Evolutionary conservation across 2,113 vertebrate genomes (phyloP).

Genomic region (Brachyhypopomus gauderio): DNA sequence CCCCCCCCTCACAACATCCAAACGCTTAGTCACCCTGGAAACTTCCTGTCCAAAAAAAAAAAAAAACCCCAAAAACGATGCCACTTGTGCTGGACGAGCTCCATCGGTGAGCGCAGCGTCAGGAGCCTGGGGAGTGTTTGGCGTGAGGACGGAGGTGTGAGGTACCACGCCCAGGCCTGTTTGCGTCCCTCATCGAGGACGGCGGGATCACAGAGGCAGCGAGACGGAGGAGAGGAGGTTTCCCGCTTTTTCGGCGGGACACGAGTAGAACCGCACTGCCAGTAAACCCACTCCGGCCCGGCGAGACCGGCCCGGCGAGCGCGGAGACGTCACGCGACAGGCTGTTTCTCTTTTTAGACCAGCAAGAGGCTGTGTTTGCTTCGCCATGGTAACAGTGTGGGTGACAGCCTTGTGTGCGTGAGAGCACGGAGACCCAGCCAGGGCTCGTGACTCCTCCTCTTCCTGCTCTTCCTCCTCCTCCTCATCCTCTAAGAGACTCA

Average conservation of each 20-base stretch:
- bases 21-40: not conserved
- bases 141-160: not conserved
- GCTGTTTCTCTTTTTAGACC: conserved; percentile 43
- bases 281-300: too few species aligned
- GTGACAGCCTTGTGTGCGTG: conserved; percentile 3
- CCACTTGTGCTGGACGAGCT: not conserved
- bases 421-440: conserved; percentile 8
- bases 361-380: conserved; percentile 25
- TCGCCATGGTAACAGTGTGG: conserved; percentile 42
- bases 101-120: not conserved
- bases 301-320: not conserved
- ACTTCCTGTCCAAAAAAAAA: not conserved
- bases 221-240: too few species aligned
- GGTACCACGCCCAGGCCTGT: not conserved
- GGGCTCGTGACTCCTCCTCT: conserved; percentile 20
- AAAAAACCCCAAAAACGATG: not conserved
- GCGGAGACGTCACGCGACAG: conserved; percentile 17
- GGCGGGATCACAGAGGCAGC: too few species aligned
- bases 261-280: too few species aligned
- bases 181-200: conserved; percentile 21
- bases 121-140: not conserved
- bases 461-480: conserved; percentile 9
- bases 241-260: too few species aligned
- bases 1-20: not conserved
- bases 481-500: conserved; percentile 9